phyloP scores from a whole-genome alignment of 2,113 vertebrate species.

The Telmatochromis brichardi region DNA sequence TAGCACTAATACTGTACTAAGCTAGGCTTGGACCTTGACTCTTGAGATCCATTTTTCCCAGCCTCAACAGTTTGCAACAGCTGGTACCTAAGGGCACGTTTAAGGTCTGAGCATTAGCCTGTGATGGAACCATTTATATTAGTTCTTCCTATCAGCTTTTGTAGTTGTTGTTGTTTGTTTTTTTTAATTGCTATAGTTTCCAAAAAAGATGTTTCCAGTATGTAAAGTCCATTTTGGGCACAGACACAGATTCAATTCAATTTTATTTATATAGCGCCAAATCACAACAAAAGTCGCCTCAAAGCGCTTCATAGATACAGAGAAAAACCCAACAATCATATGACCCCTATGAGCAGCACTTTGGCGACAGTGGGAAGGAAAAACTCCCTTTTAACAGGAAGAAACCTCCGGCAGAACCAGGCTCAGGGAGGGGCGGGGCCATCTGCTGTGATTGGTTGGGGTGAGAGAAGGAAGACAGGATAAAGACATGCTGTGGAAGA shows the following conservation, averaged over 20 bases:
- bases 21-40: not conserved
- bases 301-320: too few relatives aligned
- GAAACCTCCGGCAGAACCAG: too few relatives aligned
- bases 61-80: not conserved
- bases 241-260: not conserved
- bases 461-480: too few relatives aligned
- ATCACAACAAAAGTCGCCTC: too few relatives aligned
- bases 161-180: not conserved
- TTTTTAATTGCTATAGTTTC: not conserved
- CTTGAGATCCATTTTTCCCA: not conserved
- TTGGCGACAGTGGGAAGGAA: too few relatives aligned
- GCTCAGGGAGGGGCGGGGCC: too few relatives aligned
- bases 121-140: not conserved
- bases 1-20: not conserved
- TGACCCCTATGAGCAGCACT: too few relatives aligned
- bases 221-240: not conserved
- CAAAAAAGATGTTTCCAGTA: not conserved
- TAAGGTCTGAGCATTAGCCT: not conserved
- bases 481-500: too few relatives aligned
- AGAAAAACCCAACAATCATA: too few relatives aligned
- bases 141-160: not conserved
- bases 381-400: too few relatives aligned
- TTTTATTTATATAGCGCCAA: too few relatives aligned
- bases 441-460: fast-evolving
- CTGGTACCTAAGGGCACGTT: not conserved